phyloP scores from a whole-genome alignment of 2,113 vertebrate species.

The Urocolius indicus region DNA sequence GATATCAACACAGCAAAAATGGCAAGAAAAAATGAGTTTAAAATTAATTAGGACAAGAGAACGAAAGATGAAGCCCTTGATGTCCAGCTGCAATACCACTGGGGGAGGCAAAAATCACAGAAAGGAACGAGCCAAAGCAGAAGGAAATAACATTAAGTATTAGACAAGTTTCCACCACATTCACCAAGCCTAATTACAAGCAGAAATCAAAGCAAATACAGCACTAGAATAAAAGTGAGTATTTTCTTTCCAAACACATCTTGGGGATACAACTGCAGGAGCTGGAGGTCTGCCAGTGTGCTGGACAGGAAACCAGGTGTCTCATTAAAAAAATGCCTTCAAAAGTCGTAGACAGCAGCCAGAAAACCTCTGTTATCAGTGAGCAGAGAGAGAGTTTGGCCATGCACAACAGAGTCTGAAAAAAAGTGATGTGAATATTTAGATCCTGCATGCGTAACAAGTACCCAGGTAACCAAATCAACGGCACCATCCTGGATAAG shows the following conservation, averaged over 20 bases:
- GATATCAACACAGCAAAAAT: background rate
- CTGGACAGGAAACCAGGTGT: background rate
- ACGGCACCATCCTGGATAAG: background rate
- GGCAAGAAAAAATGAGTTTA: background rate
- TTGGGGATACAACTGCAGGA: background rate
- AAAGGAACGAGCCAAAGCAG: background rate
- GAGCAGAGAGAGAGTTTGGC: background rate
- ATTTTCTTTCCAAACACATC: background rate
- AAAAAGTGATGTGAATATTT: background rate
- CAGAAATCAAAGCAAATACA: slow-evolving; percentile 25
- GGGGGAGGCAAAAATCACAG: background rate
- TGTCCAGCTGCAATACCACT: background rate
- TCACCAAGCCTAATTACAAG: background rate
- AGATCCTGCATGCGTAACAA: background rate
- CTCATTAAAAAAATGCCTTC: background rate
- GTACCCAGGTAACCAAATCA: background rate
- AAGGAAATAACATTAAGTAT: background rate
- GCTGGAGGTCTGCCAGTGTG: background rate
- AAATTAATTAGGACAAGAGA: background rate
- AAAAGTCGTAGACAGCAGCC: background rate
- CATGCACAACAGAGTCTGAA: background rate
- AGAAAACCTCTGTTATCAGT: background rate
- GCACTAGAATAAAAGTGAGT: background rate
- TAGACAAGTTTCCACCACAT: background rate
- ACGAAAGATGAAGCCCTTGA: background rate